Conservation (phyloP, 2,113 vertebrate genomes). For the Anolis carolinensis region DNA sequence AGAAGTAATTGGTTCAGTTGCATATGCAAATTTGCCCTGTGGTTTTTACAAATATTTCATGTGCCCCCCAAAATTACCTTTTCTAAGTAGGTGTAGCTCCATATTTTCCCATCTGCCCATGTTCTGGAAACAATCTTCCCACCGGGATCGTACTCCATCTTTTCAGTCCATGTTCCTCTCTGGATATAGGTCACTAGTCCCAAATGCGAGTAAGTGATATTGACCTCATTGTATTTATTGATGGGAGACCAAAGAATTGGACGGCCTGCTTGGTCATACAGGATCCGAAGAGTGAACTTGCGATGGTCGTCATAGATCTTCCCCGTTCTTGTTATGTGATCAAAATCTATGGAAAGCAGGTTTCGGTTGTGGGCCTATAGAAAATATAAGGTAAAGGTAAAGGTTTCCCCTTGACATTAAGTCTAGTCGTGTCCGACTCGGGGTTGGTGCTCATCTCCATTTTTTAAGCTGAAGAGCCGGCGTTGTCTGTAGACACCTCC, state of each 20-base stretch:
- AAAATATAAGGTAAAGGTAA: too few species aligned
- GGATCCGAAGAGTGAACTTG: conserved; percentile 95
- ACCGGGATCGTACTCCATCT: conserved; percentile 92
- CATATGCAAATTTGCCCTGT: background rate
- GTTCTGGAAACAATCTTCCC: conserved; percentile 92
- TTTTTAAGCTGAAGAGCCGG: too few species aligned
- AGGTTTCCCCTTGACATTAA: too few species aligned
- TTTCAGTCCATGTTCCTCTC: conserved; percentile 93
- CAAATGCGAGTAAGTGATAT: conserved; percentile 89
- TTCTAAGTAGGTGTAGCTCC: conserved; percentile 97
- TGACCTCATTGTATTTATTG: conserved; percentile 96
- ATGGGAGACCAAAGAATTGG: conserved; percentile 94
- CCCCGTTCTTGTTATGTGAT: conserved; percentile 90
- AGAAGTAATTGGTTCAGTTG: background rate
- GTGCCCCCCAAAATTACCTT: conserved; percentile 76
- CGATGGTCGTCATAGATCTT: conserved; percentile 99
- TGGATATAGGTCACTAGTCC: conserved; percentile 91
- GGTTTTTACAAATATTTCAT: conserved; percentile 3
- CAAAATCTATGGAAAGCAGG: conserved; percentile 96
- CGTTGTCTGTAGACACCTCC: too few species aligned
- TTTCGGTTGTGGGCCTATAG: conserved; percentile 96
- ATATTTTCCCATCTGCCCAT: conserved; percentile 98
- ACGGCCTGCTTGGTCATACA: conserved; percentile 90
- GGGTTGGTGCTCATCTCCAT: too few species aligned
- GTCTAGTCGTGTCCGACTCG: too few species aligned